Conservation (phyloP, 2,113 vertebrate species). For the Anguilla japonica region DNA sequence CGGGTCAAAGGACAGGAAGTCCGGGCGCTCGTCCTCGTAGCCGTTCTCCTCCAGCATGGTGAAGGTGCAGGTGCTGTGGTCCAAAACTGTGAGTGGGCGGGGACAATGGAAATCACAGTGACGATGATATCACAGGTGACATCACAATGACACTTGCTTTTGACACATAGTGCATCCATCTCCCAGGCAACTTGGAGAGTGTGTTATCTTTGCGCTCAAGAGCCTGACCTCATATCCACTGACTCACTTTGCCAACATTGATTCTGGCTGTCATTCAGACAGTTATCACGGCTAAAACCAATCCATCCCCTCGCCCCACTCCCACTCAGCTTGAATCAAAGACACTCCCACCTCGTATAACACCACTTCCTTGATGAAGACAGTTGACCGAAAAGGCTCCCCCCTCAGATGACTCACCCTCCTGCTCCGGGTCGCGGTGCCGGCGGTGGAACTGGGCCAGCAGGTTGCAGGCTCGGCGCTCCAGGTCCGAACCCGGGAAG, state of each 20-base stretch:
- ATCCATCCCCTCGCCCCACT: not conserved
- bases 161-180: not conserved
- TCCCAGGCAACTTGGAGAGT: no score
- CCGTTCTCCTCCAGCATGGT: slow-evolving; percentile 81
- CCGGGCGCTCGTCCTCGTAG: slow-evolving; percentile 76
- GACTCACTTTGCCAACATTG: not conserved
- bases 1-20: slow-evolving; percentile 86
- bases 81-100: slow-evolving; percentile 47
- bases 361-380: not conserved
- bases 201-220: not conserved
- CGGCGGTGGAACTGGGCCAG: slow-evolving; percentile 87
- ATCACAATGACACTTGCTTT: not conserved
- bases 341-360: not conserved
- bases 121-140: not conserved
- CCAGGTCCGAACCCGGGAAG: slow-evolving; percentile 89
- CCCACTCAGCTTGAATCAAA: not conserved
- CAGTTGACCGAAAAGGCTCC: no score
- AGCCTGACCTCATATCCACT: not conserved
- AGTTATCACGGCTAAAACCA: not conserved
- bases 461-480: slow-evolving; percentile 87
- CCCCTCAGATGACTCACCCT: slow-evolving; percentile 68
- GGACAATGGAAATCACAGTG: not conserved
- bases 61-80: slow-evolving; percentile 76
- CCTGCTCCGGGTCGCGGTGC: slow-evolving; percentile 71
- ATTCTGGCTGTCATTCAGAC: not conserved